Evolutionary conservation across 92 coral and sea anemone species (phyloP), one percentile per base, ranked within the genome.

Genomic region (Phenganax subtilis): DNA sequence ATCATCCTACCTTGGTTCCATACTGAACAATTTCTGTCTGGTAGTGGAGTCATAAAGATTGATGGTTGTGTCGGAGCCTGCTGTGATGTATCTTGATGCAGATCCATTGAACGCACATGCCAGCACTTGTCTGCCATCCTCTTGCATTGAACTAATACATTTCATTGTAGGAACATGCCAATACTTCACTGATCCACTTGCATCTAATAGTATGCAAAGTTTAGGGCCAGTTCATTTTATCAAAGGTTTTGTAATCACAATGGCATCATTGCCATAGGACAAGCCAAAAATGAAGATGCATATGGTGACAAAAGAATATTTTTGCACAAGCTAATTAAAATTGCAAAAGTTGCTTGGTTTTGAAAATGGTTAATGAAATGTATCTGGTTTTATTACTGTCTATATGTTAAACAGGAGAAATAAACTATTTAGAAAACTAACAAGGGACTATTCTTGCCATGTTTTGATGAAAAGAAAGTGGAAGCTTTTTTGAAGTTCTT

Each of bases 141-240:
- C 96, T 31, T 51, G 62, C 37, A 85, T n/a, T 67, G 97, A 90
- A 44, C 87, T 88, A 51, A 90, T 27, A 81, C 99, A 96, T 10
- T 83, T 79, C 77, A 97, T 89, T 7, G 93, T 90, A 65, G 96
- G 81, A 31, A 87, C 94, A 86, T 96, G 99, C 99, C 99, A 96
- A 63, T 85, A 87, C 67, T 96, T 96, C 54, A 89, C 86, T 60
- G 80, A 82, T 14, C 99, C 99, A 86, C 93, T 93, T 16, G 99
- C 99, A 96, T 96, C 99, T 93, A 12, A 81, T 54, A 71, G 12
- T 37, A 37, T 37, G 5, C 47, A 37, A 37, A 37, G 47, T 37
- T 37, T 37, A 37, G 47, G 47, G 47, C 47, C 47, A 37, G 47
- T 37, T 37, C 47, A 37, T 5, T 37, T 37, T 37, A 2, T 37